Percentiles rank a stretch among this genome's conserved stretches.
phyloP scores from a whole-genome alignment of 2,888 invertebrate species.

The Diachrysia chrysitis region DNA sequence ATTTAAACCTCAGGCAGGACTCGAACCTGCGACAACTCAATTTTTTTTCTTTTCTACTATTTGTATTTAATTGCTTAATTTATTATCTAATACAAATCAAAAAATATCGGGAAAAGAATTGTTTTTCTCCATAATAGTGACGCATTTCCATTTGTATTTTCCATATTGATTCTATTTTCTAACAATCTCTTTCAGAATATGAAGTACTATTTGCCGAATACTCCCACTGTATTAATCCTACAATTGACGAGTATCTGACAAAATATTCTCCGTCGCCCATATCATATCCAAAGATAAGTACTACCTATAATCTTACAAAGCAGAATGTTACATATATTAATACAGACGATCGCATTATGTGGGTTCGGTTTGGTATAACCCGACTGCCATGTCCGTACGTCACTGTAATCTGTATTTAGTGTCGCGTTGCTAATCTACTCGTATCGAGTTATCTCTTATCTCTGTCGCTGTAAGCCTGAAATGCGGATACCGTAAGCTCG shows the following conservation, averaged over 20 bases:
- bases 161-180: not conserved
- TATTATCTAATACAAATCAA: too few relatives aligned
- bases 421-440: conserved; percentile 58
- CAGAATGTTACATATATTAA: conserved; percentile 43
- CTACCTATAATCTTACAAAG: conserved; percentile 32
- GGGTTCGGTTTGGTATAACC: conserved; percentile 41
- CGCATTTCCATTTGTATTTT: too few relatives aligned
- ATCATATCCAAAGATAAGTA: conserved; percentile 12
- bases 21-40: too few relatives aligned
- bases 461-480: conserved; percentile 48
- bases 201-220: not conserved
- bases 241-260: conserved; percentile 40
- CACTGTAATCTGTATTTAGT: conserved; percentile 69
- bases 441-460: conserved; percentile 67
- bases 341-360: conserved; percentile 47
- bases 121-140: not conserved
- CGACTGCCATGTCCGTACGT: conserved; percentile 57
- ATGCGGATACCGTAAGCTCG: conserved; percentile 49
- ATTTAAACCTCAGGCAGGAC: too few relatives aligned
- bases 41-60: too few relatives aligned
- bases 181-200: not conserved
- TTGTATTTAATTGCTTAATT: too few relatives aligned
- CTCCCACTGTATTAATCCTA: conserved; percentile 12
- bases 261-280: conserved; percentile 23
- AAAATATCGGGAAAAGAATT: too few relatives aligned